phyloP scores from a whole-genome alignment of 2,797 vertebrate species.

The Glyptemys insculpta region DNA sequence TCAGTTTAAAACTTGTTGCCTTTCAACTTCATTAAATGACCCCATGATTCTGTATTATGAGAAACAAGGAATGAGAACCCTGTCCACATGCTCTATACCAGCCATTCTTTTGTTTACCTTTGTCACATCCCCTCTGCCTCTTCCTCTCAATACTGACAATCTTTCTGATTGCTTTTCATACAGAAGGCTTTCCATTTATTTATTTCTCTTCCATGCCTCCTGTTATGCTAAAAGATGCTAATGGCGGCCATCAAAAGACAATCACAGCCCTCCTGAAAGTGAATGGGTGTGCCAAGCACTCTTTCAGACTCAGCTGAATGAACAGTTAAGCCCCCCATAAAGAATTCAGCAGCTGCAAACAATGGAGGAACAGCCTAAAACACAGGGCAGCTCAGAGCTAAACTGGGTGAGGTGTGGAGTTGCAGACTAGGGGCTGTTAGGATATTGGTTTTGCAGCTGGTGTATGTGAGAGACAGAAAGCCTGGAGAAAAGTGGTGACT shows the following conservation, averaged over 20 bases:
- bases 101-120: background rate
- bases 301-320: background rate
- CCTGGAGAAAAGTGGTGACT: background rate
- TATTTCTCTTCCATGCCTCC: background rate
- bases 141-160: background rate
- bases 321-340: background rate
- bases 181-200: background rate
- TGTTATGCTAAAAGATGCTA: background rate
- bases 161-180: background rate
- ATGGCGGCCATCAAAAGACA: background rate
- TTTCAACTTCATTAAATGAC: background rate
- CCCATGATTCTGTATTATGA: background rate
- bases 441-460: background rate
- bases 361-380: background rate
- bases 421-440: background rate
- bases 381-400: background rate
- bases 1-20: background rate
- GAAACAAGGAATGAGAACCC: background rate
- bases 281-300: background rate
- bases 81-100: background rate
- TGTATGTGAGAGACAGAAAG: background rate
- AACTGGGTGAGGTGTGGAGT: background rate
- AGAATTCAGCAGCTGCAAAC: background rate
- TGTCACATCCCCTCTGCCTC: background rate
- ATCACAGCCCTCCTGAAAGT: background rate